These are phyloP conservation scores for Melanogrammus aeglefinus DNA, from an alignment of 2,797 vertebrate genomes.

Conservation along the genomic window DNA sequence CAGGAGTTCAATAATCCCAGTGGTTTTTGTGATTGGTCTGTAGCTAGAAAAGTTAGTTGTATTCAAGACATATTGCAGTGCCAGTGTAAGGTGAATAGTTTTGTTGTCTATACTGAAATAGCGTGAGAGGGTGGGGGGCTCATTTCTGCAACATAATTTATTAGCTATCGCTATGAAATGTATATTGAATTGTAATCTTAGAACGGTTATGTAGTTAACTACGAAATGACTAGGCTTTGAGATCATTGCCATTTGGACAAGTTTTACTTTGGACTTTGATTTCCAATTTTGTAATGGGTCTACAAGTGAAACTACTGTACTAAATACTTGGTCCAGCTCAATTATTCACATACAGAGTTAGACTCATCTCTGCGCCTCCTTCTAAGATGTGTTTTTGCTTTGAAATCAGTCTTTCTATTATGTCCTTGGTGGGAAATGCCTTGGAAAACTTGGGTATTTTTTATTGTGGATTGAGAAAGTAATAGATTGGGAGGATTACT, in stretches of 20 bases:
- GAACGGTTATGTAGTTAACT: background rate
- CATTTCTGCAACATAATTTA: background rate
- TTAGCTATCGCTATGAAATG: background rate
- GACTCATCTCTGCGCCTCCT: background rate
- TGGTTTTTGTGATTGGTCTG: background rate
- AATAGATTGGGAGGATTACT: slow-evolving; percentile 14
- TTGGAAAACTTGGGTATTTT: background rate
- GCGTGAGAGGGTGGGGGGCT: background rate
- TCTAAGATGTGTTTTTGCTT: background rate
- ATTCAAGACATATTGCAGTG: slow-evolving; percentile 18
- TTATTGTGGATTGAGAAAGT: background rate
- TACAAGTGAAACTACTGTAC: background rate
- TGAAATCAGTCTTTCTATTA: background rate
- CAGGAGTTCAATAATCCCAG: background rate
- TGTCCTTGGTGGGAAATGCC: background rate
- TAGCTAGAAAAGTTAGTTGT: background rate
- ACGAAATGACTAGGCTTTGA: background rate
- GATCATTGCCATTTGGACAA: background rate
- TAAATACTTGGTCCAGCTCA: background rate
- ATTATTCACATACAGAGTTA: background rate
- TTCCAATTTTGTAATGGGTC: background rate
- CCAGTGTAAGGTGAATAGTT: slow-evolving; percentile 27
- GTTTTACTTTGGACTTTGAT: background rate
- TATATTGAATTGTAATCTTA: background rate
- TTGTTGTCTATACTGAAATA: background rate